Base-by-base conservation (phyloP, 1,140 invertebrate genomes). In the Drosophila varians region DNA sequence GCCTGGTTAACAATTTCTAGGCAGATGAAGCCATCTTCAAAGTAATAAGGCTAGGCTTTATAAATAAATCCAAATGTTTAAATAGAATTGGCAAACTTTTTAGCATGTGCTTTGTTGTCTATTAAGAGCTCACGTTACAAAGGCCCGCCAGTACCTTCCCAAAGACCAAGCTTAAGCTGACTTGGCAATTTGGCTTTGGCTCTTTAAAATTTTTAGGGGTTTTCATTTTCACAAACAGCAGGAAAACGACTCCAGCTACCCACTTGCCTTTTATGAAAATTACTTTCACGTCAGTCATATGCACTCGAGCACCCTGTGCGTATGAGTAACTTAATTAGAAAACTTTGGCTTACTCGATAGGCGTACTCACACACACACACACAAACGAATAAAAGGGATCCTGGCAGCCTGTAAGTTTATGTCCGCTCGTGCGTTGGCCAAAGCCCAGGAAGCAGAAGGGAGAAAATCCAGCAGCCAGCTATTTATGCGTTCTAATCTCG, bases 321-420 rank as follows among this genome's bases (percentile, higher is more conserved):
- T 88, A 88, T 88, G 77, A 82, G 83, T 87, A 77, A 88, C 82
- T 88, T 87, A 87, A 87, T 87, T 87, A 87, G 82, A 87, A 87
- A 87, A 87, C 77, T 87, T 87, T 88, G 36, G 69, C 73, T 57
- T 80, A 66, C 58, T 70, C 60, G 31, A 77, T 77, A 74, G 40
- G 47, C 46, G 31, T 56, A 55, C 43, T 42, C 42, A 56, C 65
- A 47, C 65, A 47, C 53, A 49, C 40, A 40, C 31, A 64, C 23
- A 16, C 31, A 38, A 11, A 34, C 55, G 16, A 53, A 9, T 43
- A 34, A 16, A 53, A 16, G 21, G 51, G 21, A 51, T 45, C 34
- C 55, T 52, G 31, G n/a, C 16, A 28, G 18, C 61, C 66, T 54
- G 36, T 70, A 70, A 66, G 66, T 70, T 79, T 76, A 51, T 77